These are phyloP conservation scores for Heliconius erato DNA, from an alignment of 2,888 invertebrate species.

Conservation along the genomic window DNA sequence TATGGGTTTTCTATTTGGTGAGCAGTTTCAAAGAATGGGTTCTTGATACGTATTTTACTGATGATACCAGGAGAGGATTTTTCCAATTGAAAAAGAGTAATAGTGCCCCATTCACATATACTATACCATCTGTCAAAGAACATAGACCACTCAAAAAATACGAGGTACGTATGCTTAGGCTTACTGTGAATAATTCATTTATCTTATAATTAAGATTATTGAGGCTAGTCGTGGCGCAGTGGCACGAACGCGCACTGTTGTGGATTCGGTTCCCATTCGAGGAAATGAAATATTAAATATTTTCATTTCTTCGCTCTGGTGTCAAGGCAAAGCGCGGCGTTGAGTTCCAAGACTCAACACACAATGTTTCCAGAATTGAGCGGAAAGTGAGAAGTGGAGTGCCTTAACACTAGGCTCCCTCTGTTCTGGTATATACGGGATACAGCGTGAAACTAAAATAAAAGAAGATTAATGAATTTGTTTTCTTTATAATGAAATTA, in stretches of 20 bases:
- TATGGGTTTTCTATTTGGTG: constrained; percentile 74
- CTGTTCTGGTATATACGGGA: too few relatives aligned
- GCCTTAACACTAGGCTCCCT: too few relatives aligned
- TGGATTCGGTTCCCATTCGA: too few relatives aligned
- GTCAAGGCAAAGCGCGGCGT: too few relatives aligned
- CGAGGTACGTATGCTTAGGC: constrained; percentile 73
- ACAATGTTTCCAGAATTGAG: too few relatives aligned
- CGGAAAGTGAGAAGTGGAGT: too few relatives aligned
- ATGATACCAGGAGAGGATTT: constrained; percentile 63
- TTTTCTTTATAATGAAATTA: background rate
- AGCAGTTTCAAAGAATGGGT: constrained; percentile 74
- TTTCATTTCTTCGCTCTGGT: too few relatives aligned
- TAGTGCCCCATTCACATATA: constrained; percentile 70
- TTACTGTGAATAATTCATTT: background rate
- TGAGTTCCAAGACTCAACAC: too few relatives aligned
- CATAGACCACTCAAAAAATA: constrained; percentile 86
- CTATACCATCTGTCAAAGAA: constrained; percentile 88
- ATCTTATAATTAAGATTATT: background rate
- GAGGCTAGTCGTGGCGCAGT: too few relatives aligned
- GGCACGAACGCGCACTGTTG: too few relatives aligned
- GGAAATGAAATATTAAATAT: too few relatives aligned
- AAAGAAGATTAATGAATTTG: background rate
- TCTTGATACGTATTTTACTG: constrained; percentile 75
- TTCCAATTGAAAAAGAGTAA: constrained; percentile 66
- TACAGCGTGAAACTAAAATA: too few relatives aligned